Percentiles rank a stretch among this genome's conserved stretches.
Conservation (phyloP, 1,140 invertebrate species). For the Philopotamus ludificatus region DNA sequence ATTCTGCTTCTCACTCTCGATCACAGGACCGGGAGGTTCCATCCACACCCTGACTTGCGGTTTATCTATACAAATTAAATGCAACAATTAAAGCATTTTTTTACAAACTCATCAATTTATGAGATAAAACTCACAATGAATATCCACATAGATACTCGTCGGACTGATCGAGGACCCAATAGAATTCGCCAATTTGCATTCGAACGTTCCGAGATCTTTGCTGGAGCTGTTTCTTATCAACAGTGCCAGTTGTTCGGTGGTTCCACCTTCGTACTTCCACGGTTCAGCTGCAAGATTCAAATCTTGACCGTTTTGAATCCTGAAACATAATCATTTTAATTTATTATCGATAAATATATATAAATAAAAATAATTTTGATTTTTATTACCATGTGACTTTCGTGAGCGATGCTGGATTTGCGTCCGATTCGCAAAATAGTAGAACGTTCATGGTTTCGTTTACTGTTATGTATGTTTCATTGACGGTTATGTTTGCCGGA, state of each 20-base stretch:
- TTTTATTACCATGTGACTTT: conserved; percentile 73
- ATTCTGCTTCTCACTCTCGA: conserved; percentile 76
- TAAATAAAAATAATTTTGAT: too few species aligned
- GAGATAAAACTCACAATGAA: conserved; percentile 71
- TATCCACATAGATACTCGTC: conserved; percentile 68
- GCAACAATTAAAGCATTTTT: not conserved
- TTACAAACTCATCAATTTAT: not conserved
- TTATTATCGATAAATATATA: too few species aligned
- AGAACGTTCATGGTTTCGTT: conserved; percentile 75
- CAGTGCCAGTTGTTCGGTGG: conserved; percentile 68
- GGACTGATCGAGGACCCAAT: conserved; percentile 71
- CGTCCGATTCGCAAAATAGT: conserved; percentile 76
- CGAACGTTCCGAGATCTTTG: conserved; percentile 78
- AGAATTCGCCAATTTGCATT: conserved; percentile 73
- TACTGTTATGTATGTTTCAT: conserved; percentile 69
- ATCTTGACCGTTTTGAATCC: conserved; percentile 71
- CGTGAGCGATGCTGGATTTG: conserved; percentile 74
- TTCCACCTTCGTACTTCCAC: conserved; percentile 73
- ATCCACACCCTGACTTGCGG: conserved; percentile 75
- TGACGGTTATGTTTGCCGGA: too few species aligned
- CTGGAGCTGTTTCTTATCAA: conserved; percentile 74
- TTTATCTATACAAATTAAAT: conserved; percentile 54
- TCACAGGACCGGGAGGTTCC: conserved; percentile 71
- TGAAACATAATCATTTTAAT: conserved; percentile 46
- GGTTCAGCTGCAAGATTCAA: conserved; percentile 61